Percentiles rank a stretch among this genome's conserved stretches.
These are phyloP conservation scores for Coreoperca whiteheadi DNA, from an alignment of 2,113 vertebrate genomes.

Conservation along the genomic window DNA sequence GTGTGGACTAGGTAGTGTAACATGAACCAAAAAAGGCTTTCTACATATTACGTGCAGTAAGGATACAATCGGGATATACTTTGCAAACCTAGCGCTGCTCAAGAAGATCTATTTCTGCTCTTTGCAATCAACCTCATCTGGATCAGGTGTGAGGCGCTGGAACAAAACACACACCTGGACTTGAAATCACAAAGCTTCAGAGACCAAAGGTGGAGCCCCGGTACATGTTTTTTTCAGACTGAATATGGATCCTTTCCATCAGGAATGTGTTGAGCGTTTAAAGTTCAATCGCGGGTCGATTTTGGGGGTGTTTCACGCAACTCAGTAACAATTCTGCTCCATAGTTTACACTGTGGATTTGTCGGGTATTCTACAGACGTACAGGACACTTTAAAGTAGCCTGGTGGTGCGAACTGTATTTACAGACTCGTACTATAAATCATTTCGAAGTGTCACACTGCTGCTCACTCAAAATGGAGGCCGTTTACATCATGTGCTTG, in stretches of 20 bases:
- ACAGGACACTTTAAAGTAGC: background rate
- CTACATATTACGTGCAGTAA: background rate
- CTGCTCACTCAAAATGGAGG: background rate
- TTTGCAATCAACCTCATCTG: background rate
- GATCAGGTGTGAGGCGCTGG: conserved; percentile 4
- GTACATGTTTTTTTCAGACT: background rate
- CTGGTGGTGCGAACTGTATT: no score
- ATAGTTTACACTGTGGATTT: background rate
- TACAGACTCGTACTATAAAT: no score
- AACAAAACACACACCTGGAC: conserved; percentile 15
- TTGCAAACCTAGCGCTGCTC: background rate
- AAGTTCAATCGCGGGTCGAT: conserved; percentile 8
- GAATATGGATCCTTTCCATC: conserved; percentile 1
- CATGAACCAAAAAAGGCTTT: background rate
- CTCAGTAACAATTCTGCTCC: background rate
- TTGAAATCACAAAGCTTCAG: background rate
- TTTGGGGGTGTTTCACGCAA: background rate
- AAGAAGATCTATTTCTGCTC: background rate
- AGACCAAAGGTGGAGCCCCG: background rate
- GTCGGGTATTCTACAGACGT: background rate
- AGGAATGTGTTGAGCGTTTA: conserved; percentile 4
- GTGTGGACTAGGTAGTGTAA: background rate
- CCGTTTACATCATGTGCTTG: no score
- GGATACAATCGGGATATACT: background rate
- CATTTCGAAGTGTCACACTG: background rate